These are phyloP conservation scores for Rhagologus leucostigma DNA, from an alignment of 2,113 vertebrate genomes.

Conservation along the genomic window DNA sequence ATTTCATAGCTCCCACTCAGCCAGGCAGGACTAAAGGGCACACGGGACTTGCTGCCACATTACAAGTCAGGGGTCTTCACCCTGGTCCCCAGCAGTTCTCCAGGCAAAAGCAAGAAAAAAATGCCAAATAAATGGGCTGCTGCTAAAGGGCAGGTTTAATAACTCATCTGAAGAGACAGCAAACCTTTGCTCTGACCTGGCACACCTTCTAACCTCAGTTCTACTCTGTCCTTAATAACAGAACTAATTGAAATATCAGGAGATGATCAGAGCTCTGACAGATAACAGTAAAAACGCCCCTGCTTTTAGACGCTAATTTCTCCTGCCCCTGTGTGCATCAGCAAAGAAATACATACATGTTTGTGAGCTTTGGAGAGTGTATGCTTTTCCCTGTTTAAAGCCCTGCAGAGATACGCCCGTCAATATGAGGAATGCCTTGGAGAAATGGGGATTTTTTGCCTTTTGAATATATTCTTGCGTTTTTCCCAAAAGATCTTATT, in stretches of 20 bases:
- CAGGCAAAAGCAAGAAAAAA: not conserved
- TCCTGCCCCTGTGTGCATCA: not conserved
- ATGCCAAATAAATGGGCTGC: not conserved
- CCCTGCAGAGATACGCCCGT: not conserved
- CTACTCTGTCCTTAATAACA: not conserved
- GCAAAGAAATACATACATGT: not conserved
- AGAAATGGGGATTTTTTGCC: not conserved
- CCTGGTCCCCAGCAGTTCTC: not conserved
- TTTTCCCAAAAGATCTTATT: not conserved
- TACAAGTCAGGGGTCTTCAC: not conserved
- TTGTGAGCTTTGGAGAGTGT: not conserved
- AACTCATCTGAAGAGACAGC: not conserved
- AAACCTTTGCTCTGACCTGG: not conserved
- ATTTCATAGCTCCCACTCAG: not conserved
- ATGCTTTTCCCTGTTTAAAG: not conserved
- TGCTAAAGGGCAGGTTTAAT: not conserved
- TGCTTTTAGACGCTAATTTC: not conserved
- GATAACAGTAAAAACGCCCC: not conserved
- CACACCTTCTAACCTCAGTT: not conserved
- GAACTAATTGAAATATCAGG: slow-evolving; percentile 12
- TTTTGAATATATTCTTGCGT: not conserved
- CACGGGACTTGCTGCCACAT: not conserved
- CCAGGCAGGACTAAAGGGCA: not conserved
- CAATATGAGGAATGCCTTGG: not conserved
- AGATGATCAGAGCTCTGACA: not conserved